Evolutionary conservation across 2,888 invertebrate genomes (phyloP).

Genomic region (Drosophila anomalata): DNA sequence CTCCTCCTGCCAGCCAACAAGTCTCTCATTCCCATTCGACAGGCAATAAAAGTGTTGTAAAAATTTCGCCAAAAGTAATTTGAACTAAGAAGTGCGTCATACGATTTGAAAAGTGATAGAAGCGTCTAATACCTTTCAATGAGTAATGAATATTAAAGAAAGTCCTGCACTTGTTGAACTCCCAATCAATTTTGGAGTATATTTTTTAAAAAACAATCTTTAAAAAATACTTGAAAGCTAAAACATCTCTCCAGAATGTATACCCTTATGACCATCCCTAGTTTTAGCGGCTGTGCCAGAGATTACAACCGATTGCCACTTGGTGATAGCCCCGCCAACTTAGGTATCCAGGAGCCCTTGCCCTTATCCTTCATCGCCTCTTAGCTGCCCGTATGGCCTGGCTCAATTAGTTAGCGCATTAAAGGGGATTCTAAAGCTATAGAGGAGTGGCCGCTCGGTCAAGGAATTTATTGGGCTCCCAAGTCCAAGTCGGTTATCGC

Average conservation of each 20-base stretch:
- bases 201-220: background rate
- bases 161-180: too few species aligned
- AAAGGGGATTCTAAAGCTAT: slow-evolving; percentile 64
- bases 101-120: background rate
- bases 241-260: background rate
- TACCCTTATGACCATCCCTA: slow-evolving; percentile 12
- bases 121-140: background rate
- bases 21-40: slow-evolving; percentile 60
- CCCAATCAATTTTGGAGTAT: too few species aligned
- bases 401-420: slow-evolving; percentile 79
- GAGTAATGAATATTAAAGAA: too few species aligned
- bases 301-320: slow-evolving; percentile 72
- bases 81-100: slow-evolving; percentile 31
- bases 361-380: slow-evolving; percentile 7
- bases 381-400: slow-evolving; percentile 35
- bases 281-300: slow-evolving; percentile 39
- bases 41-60: slow-evolving; percentile 76
- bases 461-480: slow-evolving; percentile 69
- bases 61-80: slow-evolving; percentile 65
- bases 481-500: slow-evolving; percentile 65
- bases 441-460: slow-evolving; percentile 25
- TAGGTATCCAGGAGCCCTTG: background rate
- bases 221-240: background rate
- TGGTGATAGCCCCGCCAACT: slow-evolving; percentile 54
- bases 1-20: slow-evolving; percentile 12